phyloP scores from a whole-genome alignment of 2,888 invertebrate species.

The Glaucopsyche alexis region DNA sequence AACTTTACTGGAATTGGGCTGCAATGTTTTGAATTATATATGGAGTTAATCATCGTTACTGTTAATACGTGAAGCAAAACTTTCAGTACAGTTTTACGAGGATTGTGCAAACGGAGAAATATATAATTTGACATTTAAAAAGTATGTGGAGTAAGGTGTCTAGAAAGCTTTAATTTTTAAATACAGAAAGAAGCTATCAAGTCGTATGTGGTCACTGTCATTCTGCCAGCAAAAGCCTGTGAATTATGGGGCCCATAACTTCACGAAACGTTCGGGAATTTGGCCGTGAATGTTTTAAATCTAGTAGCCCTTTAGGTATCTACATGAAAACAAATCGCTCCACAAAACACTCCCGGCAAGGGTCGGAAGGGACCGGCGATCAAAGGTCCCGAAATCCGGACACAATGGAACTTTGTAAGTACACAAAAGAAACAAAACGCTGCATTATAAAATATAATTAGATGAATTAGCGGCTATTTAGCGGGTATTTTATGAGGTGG shows the following conservation, averaged over 20 bases:
- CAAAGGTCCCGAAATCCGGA: neutral
- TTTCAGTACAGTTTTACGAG: too few species aligned
- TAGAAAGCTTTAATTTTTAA: too few species aligned
- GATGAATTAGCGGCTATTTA: neutral
- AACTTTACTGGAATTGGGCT: neutral
- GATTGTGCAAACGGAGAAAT: too few species aligned
- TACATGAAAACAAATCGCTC: neutral
- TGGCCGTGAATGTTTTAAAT: too few species aligned
- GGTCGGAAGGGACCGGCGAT: neutral
- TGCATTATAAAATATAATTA: neutral
- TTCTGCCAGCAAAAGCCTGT: too few species aligned
- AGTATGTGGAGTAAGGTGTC: too few species aligned
- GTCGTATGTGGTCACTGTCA: too few species aligned
- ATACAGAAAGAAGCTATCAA: too few species aligned
- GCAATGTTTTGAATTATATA: neutral
- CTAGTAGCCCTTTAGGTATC: neutral
- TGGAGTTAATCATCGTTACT: neutral
- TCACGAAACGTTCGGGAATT: too few species aligned
- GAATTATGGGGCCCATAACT: too few species aligned
- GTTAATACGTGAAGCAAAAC: too few species aligned
- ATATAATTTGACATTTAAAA: too few species aligned
- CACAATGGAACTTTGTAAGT: neutral
- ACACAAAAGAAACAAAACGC: slow-evolving; percentile 4
- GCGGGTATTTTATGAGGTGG: neutral
- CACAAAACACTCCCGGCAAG: neutral